These are phyloP conservation scores for Pterophyllum scalare DNA, from an alignment of 2,113 vertebrate genomes.

Conservation along the genomic window DNA sequence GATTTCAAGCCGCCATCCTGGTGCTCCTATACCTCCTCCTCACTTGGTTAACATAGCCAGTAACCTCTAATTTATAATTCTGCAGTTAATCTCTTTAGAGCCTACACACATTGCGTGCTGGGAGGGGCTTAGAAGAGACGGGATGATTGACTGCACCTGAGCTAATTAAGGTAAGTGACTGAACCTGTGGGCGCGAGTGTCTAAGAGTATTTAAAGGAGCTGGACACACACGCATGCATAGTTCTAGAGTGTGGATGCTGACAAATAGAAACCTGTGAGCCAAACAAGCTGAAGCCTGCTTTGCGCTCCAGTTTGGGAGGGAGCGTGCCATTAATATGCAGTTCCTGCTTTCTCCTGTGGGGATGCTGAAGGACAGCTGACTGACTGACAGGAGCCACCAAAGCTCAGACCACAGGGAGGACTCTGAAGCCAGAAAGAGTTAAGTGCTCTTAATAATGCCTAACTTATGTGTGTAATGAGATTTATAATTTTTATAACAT, in stretches of 20 bases:
- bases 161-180: neutral
- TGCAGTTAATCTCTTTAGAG: neutral
- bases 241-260: neutral
- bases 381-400: too few species aligned
- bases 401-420: neutral
- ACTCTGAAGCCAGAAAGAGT: accelerated
- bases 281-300: neutral
- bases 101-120: neutral
- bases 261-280: accelerated
- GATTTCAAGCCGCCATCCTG: too few species aligned
- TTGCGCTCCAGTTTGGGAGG: neutral
- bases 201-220: neutral
- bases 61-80: neutral
- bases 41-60: neutral
- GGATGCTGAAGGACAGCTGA: too few species aligned
- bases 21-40: neutral
- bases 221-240: neutral
- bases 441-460: neutral
- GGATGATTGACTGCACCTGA: neutral
- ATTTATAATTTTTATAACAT: neutral
- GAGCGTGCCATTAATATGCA: accelerated
- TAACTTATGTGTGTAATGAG: neutral
- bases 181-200: neutral
- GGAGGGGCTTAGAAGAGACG: neutral
- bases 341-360: neutral